Conservation (phyloP, 2,888 invertebrate genomes). For the Phyllotreta cruciferae region DNA sequence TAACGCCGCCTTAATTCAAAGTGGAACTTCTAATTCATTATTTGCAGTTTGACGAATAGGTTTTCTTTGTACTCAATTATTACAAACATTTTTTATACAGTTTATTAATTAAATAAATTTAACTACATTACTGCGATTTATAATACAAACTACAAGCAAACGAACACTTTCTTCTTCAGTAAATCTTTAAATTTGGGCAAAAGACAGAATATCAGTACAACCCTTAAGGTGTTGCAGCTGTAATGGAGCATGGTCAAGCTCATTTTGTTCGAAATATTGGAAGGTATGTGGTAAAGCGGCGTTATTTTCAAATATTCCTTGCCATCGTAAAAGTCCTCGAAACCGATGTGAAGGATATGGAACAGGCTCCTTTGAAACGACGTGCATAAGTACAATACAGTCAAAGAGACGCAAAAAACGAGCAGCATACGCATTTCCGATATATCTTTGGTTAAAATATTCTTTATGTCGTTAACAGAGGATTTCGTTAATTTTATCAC, state of each 20-base stretch:
- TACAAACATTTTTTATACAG: no score
- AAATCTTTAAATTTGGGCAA: slow-evolving; percentile 49
- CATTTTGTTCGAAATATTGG: slow-evolving; percentile 42
- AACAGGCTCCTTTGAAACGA: slow-evolving; percentile 53
- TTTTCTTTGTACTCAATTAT: no score
- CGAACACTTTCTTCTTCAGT: slow-evolving; percentile 42
- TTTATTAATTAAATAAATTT: no score
- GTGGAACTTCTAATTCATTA: no score
- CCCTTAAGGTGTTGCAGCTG: slow-evolving; percentile 46
- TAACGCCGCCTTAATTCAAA: no score
- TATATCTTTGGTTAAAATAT: slow-evolving; percentile 50
- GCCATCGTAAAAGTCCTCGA: slow-evolving; percentile 32
- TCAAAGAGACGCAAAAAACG: slow-evolving; percentile 50
- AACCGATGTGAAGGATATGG: slow-evolving; percentile 47
- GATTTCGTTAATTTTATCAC: slow-evolving; percentile 49
- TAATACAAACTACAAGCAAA: slow-evolving; percentile 39
- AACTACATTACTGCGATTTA: no score
- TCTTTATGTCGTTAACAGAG: slow-evolving; percentile 48
- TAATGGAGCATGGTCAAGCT: slow-evolving; percentile 54
- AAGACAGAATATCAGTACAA: slow-evolving; percentile 45
- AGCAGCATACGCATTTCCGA: slow-evolving; percentile 49
- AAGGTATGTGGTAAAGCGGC: slow-evolving; percentile 50
- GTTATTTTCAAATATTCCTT: slow-evolving; percentile 51
- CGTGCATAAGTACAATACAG: slow-evolving; percentile 49
- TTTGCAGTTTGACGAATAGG: no score